These are phyloP conservation scores for Cryptophagus acutangulus DNA, from an alignment of 2,888 invertebrate genomes.

Conservation along the genomic window DNA sequence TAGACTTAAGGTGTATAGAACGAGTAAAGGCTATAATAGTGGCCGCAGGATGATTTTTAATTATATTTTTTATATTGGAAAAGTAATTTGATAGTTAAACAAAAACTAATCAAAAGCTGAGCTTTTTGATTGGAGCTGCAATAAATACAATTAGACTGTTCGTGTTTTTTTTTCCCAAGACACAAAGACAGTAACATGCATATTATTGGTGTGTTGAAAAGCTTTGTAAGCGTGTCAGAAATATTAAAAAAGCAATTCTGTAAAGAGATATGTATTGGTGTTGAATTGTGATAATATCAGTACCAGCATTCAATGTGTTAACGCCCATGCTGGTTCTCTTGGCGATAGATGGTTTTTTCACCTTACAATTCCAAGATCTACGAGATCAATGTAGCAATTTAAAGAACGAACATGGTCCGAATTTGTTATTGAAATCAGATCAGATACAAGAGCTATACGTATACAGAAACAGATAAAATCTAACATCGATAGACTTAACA, in stretches of 20 bases:
- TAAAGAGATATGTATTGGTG: neutral
- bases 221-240: conserved; percentile 2
- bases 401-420: conserved; percentile 37
- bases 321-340: conserved; percentile 5
- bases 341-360: conserved; percentile 2
- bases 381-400: conserved; percentile 27
- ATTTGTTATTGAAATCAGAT: conserved; percentile 44
- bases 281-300: conserved; percentile 2
- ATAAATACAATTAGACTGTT: too few relatives aligned
- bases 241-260: conserved; percentile 1
- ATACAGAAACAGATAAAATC: neutral
- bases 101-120: too few relatives aligned
- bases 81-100: too few relatives aligned
- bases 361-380: conserved; percentile 4
- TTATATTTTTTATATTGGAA: too few relatives aligned
- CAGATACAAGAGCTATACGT: conserved; percentile 15
- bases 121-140: too few relatives aligned
- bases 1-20: too few relatives aligned
- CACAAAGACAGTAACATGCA: too few relatives aligned
- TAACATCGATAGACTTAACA: neutral
- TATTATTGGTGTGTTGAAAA: neutral
- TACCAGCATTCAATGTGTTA: conserved; percentile 3
- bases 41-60: too few relatives aligned
- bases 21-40: too few relatives aligned
- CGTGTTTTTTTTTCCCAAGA: too few relatives aligned